Conservation (phyloP, 1,140 invertebrate genomes). For the Centruroides vittatus region DNA sequence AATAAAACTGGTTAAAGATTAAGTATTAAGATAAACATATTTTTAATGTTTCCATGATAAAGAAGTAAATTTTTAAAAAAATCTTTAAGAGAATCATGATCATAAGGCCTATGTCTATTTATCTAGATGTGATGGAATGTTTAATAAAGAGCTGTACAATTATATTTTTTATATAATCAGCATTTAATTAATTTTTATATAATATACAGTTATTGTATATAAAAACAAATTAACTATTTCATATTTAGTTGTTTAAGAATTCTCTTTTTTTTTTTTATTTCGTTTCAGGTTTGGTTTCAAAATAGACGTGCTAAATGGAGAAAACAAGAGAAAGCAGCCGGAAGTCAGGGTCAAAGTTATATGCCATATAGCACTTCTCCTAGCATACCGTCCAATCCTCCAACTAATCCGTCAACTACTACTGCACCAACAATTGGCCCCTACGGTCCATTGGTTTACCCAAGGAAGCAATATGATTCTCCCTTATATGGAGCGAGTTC, state of each 20-base stretch:
- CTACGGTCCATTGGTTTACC: conserved; percentile 6
- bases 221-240: neutral
- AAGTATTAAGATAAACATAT: too few relatives aligned
- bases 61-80: too few relatives aligned
- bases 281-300: conserved; percentile 80
- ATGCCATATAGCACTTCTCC: conserved; percentile 12
- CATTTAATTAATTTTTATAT: too few relatives aligned
- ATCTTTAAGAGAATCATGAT: too few relatives aligned
- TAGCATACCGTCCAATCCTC: conserved; percentile 6
- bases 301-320: conserved; percentile 86
- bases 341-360: conserved; percentile 10
- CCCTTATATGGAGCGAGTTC: conserved; percentile 1
- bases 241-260: neutral
- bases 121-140: too few relatives aligned
- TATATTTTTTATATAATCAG: too few relatives aligned
- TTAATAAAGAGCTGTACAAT: too few relatives aligned
- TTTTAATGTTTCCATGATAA: too few relatives aligned
- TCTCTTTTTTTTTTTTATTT: conserved; percentile 7
- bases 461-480: conserved; percentile 5
- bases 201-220: too few relatives aligned
- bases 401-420: neutral
- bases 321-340: conserved; percentile 36
- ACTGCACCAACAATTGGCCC: neutral
- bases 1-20: too few relatives aligned
- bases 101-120: too few relatives aligned